Evolutionary conservation across 2,113 vertebrate genomes (phyloP).

Genomic region (Tympanuchus pallidicinctus): DNA sequence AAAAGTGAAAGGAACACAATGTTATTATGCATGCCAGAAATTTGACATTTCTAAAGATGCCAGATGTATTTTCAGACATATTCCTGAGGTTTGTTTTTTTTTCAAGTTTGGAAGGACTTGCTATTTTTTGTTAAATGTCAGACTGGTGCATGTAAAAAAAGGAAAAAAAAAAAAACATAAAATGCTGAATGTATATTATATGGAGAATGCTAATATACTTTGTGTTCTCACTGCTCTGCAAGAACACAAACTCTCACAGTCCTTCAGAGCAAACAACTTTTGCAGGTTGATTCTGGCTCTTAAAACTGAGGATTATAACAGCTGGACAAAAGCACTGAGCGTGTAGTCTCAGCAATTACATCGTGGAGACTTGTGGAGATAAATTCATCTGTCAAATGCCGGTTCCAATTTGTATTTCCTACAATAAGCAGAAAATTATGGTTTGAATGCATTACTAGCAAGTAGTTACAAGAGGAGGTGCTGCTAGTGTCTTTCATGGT

Average conservation of each 20-base stretch:
- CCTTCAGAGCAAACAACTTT: background rate
- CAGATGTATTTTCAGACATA: conserved; percentile 56
- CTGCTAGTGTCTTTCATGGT: background rate
- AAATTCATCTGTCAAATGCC: background rate
- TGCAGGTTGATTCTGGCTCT: background rate
- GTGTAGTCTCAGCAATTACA: background rate
- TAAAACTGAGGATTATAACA: background rate
- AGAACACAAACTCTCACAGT: background rate
- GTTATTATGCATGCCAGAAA: conserved; percentile 26
- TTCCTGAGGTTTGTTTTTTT: background rate
- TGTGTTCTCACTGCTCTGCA: background rate
- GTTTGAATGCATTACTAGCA: background rate
- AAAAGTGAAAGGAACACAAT: conserved; percentile 44
- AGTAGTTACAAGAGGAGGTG: background rate
- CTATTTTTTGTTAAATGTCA: conserved; percentile 26
- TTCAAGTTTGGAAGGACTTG: conserved; percentile 17
- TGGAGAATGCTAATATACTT: background rate
- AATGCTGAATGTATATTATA: background rate
- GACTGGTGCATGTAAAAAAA: background rate
- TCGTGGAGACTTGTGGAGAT: background rate
- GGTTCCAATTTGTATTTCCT: background rate
- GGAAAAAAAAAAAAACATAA: background rate
- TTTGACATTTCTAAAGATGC: conserved; percentile 59
- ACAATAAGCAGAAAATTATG: background rate
- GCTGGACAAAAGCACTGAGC: background rate